Conservation (phyloP, 2,888 invertebrate genomes). For the Imbricaverruca yamaguchii region DNA sequence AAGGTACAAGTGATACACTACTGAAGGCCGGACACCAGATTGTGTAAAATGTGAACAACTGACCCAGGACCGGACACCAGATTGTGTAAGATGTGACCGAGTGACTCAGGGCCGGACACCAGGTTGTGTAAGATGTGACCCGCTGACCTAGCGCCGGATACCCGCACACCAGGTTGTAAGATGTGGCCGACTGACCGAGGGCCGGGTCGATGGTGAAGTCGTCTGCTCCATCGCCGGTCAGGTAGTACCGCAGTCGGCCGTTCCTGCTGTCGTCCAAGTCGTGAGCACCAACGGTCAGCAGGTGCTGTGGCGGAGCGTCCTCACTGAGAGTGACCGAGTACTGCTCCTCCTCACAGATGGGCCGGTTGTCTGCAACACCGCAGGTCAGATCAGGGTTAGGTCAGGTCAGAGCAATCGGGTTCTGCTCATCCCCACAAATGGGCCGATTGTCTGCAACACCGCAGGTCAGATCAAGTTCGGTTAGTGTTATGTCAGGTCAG, state of each 20-base stretch:
- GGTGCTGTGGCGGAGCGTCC: slow-evolving; percentile 26
- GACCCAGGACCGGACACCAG: slow-evolving; percentile 67
- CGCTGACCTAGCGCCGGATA: slow-evolving; percentile 69
- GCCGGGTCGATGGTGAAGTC: slow-evolving; percentile 70
- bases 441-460: too few species aligned
- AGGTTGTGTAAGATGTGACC: too few species aligned
- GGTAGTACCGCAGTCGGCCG: slow-evolving; percentile 29
- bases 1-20: too few species aligned
- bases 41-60: slow-evolving; percentile 41
- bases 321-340: slow-evolving; percentile 31
- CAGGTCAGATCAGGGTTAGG: too few species aligned
- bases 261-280: slow-evolving; percentile 66
- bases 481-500: too few species aligned
- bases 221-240: slow-evolving; percentile 30
- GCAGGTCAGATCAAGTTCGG: too few species aligned
- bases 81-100: slow-evolving; percentile 35
- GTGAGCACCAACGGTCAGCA: slow-evolving; percentile 55
- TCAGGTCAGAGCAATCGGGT: too few species aligned
- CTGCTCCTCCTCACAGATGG: slow-evolving; percentile 29
- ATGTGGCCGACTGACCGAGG: slow-evolving; percentile 59
- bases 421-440: too few species aligned
- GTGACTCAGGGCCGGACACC: slow-evolving; percentile 72
- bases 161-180: too few species aligned
- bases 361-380: slow-evolving; percentile 29
- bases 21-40: too few species aligned